phyloP scores from a whole-genome alignment of 1,140 invertebrate genomes.

The Trichogramma pretiosum region DNA sequence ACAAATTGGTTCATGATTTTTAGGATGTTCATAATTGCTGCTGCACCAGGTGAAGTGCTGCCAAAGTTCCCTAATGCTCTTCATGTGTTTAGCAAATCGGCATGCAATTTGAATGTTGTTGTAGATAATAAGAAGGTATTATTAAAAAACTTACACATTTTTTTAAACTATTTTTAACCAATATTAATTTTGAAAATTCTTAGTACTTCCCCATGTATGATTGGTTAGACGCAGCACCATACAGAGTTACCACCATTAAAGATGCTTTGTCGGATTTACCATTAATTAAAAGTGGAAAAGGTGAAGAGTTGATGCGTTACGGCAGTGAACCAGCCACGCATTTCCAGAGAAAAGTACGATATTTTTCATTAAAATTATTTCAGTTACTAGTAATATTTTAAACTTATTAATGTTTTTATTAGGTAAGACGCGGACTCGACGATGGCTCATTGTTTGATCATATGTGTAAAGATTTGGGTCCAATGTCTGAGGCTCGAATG shows the following conservation, averaged over 20 bases:
- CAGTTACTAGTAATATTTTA: background rate
- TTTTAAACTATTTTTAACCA: background rate
- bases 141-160: background rate
- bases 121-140: conserved; percentile 60
- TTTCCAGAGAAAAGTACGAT: conserved; percentile 62
- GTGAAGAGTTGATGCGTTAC: conserved; percentile 63
- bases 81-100: conserved; percentile 68
- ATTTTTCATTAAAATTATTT: conserved; percentile 2
- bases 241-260: conserved; percentile 63
- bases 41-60: conserved; percentile 71
- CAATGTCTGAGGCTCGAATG: conserved; percentile 71
- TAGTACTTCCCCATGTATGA: conserved; percentile 43
- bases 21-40: conserved; percentile 72
- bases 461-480: conserved; percentile 78
- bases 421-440: conserved; percentile 56
- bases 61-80: conserved; percentile 73
- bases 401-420: conserved; percentile 4
- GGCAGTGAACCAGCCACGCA: conserved; percentile 62
- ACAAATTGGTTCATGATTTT: conserved; percentile 27
- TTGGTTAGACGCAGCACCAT: conserved; percentile 57
- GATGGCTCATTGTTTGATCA: conserved; percentile 61
- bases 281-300: conserved; percentile 64
- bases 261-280: conserved; percentile 81
- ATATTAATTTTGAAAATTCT: conserved; percentile 15
- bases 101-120: conserved; percentile 61